A percentile compares a stretch with the other conserved stretches of the same genome.
Evolutionary conservation across 2,113 vertebrate species (phyloP).

Genomic region (Tychaedon coryphoeus): DNA sequence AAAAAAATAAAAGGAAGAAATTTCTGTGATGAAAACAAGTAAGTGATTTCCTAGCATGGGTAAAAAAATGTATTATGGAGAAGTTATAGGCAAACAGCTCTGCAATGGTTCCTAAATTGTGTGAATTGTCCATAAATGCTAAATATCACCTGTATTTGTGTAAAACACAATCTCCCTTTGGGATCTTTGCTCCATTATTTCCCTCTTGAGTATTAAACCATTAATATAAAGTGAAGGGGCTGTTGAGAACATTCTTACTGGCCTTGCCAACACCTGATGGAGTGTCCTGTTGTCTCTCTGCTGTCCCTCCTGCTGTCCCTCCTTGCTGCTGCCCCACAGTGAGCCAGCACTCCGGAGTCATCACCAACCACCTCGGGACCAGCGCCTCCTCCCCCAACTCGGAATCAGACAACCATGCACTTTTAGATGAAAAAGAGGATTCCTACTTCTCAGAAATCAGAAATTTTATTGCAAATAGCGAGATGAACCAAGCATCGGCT

Average conservation of each 20-base stretch:
- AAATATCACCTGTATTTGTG: not conserved
- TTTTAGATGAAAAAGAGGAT: constrained; percentile 99
- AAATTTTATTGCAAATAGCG: constrained; percentile 98
- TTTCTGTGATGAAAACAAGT: not conserved
- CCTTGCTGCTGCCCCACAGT: constrained; percentile 69
- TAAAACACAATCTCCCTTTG: not conserved
- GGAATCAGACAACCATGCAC: constrained; percentile 98
- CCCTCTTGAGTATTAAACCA: not conserved
- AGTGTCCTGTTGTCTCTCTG: not conserved
- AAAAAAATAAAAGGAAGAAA: not conserved
- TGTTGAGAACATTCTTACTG: not conserved
- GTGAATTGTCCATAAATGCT: not conserved
- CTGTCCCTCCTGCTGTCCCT: not conserved
- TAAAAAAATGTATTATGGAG: not conserved
- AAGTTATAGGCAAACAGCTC: not conserved
- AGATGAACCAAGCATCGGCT: constrained; percentile 88
- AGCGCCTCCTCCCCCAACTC: constrained; percentile 91
- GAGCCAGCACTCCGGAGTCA: constrained; percentile 95
- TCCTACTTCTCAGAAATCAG: constrained; percentile 99
- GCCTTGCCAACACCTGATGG: not conserved
- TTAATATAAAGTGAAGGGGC: not conserved
- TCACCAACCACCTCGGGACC: constrained; percentile 86
- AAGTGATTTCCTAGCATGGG: not conserved
- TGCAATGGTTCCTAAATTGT: not conserved
- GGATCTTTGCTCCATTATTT: not conserved